phyloP scores from a whole-genome alignment of 1,140 invertebrate species.

The Brachionus paranguensis region DNA sequence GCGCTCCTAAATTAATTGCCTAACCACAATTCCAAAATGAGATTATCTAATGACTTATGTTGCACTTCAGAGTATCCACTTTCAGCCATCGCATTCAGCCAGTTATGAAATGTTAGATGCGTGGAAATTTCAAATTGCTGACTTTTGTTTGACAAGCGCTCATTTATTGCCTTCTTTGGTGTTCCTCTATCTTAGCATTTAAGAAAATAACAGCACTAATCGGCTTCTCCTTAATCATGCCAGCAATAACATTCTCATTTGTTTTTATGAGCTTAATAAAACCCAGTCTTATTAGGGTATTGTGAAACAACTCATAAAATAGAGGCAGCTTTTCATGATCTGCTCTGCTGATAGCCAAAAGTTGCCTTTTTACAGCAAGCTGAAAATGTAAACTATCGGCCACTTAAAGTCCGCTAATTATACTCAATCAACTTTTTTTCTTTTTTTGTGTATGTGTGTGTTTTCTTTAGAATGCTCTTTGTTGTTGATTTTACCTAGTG shows the following conservation, averaged over 20 bases:
- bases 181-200: neutral
- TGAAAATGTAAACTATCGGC: neutral
- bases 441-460: neutral
- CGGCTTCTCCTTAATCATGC: neutral
- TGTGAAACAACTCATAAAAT: conserved; percentile 19
- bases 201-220: neutral
- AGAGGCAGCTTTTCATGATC: neutral
- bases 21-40: neutral
- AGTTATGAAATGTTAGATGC: neutral
- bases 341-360: neutral
- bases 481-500: neutral
- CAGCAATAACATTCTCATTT: neutral
- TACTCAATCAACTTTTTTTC: neutral
- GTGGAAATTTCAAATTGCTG: neutral
- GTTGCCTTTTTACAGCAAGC: neutral
- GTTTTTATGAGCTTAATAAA: neutral
- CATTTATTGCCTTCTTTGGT: neutral
- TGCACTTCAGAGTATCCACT: conserved; percentile 17
- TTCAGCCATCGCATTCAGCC: neutral
- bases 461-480: neutral
- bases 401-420: neutral
- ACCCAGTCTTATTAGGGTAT: neutral
- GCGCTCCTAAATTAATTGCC: neutral
- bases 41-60: conserved; percentile 20
- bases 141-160: neutral